Conservation (phyloP, 2,113 vertebrate genomes). For the Aleadryas rufinucha region DNA sequence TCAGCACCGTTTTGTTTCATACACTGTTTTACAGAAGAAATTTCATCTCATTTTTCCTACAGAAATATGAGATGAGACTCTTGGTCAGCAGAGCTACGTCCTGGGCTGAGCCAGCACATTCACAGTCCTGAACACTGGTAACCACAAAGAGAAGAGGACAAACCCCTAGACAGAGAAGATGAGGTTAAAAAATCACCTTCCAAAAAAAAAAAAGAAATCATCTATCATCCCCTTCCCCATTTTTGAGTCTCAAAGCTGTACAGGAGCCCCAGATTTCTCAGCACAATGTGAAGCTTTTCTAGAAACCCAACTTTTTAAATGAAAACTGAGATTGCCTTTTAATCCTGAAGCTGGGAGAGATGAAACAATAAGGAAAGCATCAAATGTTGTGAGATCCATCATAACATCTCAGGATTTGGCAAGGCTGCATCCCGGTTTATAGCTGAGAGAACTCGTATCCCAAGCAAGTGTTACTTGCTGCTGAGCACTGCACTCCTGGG, state of each 20-base stretch:
- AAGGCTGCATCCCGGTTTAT: not conserved
- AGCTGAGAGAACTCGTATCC: not conserved
- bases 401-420: not conserved
- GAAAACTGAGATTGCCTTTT: not conserved
- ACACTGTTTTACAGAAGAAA: not conserved
- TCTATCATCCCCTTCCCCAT: not conserved
- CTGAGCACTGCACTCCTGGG: not conserved
- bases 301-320: not conserved
- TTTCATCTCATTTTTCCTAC: not conserved
- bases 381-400: not conserved
- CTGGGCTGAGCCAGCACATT: not conserved
- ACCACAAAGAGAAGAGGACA: not conserved
- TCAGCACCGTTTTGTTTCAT: not conserved
- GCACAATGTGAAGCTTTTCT: not conserved
- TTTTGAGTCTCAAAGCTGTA: not conserved
- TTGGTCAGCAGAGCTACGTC: not conserved
- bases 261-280: not conserved
- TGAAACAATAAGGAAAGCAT: not conserved
- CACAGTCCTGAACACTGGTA: not conserved
- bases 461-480: conserved; percentile 1
- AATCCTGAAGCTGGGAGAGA: not conserved
- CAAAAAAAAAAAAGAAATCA: not conserved
- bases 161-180: not conserved
- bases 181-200: not conserved
- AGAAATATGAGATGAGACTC: not conserved